Base-by-base conservation (phyloP, 2,888 invertebrate species). In the Heliconius ethilla region DNA sequence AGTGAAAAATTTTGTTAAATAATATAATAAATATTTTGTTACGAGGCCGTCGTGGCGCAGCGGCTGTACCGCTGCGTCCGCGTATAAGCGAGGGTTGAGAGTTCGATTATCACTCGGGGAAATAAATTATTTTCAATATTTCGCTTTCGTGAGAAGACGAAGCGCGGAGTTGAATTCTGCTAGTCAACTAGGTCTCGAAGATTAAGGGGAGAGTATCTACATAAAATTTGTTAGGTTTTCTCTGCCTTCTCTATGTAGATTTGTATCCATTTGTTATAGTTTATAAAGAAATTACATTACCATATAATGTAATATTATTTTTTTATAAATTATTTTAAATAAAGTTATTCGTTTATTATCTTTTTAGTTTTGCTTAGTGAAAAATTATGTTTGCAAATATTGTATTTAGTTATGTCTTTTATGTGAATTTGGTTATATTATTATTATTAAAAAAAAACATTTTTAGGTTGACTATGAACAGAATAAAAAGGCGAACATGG, bases 401-500 rank as follows among this genome's bases (percentile, higher is more conserved):
- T 51, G 45, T 51, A 51, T 51, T 51, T 51, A 51, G 18, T 51
- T 22, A 40, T 40, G 22, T 51, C 51, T 51, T 51, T 51, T 51
- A 7, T 22, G 22, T 51, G 51, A 59, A n/a, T 59, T n/a, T 59
- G 4, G 7, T 27, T 45, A 70, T 70, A 70, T 29, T 27, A 70
- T 70, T n/a, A 51, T 22, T 70, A 6, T 29, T 3, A 3, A 25
- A 27, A 70, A 4, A 27, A 27, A 70, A 51, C 83, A 70, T 90
- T 90, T 69, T 33, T 88, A 94, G 94, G 85, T 88, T 94, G 80
- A 93, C 91, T 37, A 88, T 92, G 86, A 92, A 88, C 80, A 88
- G 94, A 85, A 85, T 94, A 74, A 95, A 95, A 85, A 87, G 94
- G 82, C 91, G 95, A 85, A 95, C 95, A 40, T 96, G 96, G 96